A percentile compares a stretch with the other conserved stretches of the same genome.
Conservation (phyloP, 92 coral and sea anemone species). For the Metridium senile region DNA sequence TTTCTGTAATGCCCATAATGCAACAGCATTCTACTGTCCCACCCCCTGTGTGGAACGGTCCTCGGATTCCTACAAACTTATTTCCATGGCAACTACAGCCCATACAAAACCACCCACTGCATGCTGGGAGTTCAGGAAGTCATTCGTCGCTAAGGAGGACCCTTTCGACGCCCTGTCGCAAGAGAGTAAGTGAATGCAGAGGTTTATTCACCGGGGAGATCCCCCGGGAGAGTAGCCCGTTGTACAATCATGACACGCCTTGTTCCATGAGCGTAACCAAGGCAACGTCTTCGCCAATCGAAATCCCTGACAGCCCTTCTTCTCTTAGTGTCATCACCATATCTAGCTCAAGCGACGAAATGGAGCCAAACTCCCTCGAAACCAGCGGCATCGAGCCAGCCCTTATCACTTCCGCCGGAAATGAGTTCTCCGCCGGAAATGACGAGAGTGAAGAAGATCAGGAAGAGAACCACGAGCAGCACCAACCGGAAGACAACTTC, state of each 20-base stretch:
- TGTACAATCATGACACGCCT: conserved; percentile 45
- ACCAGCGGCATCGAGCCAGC: conserved; percentile 55
- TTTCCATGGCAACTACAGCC: conserved; percentile 89
- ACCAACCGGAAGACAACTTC: conserved; percentile 51
- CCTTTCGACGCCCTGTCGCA: conserved; percentile 91
- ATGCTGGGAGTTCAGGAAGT: conserved; percentile 32
- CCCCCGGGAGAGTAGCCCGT: conserved; percentile 65
- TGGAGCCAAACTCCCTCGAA: conserved; percentile 81
- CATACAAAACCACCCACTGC: conserved; percentile 38
- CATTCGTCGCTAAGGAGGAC: conserved; percentile 74
- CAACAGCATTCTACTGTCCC: conserved; percentile 85
- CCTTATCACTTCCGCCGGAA: conserved; percentile 24
- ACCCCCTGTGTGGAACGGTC: conserved; percentile 90
- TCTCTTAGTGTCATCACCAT: conserved; percentile 94
- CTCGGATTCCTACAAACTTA: conserved; percentile 76
- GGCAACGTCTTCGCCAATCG: conserved; percentile 92
- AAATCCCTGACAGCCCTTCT: conserved; percentile 94
- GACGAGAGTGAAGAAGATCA: conserved; percentile 41
- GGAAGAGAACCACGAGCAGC: conserved; percentile 30
- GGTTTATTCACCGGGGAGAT: conserved; percentile 64
- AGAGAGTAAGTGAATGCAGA: conserved; percentile 66
- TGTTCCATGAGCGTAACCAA: conserved; percentile 44
- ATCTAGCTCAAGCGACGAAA: conserved; percentile 97
- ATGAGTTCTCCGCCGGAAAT: conserved; percentile 37
- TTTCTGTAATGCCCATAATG: conserved; percentile 92